Conservation (phyloP, 53 echinoderm and acorn worm genomes). For the Temnopleurus reevesii region DNA sequence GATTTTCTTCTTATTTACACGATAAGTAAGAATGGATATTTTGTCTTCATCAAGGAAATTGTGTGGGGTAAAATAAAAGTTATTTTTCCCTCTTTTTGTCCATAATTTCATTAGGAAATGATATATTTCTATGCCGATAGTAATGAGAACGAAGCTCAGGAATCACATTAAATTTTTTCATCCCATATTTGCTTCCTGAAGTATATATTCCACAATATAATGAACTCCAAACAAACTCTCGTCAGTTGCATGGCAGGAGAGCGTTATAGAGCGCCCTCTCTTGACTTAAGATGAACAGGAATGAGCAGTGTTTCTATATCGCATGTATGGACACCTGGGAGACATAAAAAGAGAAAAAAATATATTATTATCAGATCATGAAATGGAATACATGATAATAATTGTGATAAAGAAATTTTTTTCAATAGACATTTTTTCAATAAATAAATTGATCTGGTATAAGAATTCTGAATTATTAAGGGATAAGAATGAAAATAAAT, state of each 20-base stretch:
- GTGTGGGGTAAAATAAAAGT: too few relatives aligned
- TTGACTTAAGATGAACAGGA: constrained; percentile 28
- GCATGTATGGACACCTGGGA: constrained; percentile 45
- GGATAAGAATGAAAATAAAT: too few relatives aligned
- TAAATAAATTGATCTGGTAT: too few relatives aligned
- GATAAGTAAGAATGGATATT: too few relatives aligned
- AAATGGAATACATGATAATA: too few relatives aligned
- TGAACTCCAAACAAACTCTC: neutral
- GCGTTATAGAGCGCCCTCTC: constrained; percentile 30
- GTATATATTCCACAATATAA: neutral
- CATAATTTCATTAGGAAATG: too few relatives aligned
- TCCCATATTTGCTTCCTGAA: neutral
- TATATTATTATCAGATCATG: neutral
- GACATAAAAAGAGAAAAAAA: constrained; percentile 1
- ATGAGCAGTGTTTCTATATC: constrained; percentile 52
- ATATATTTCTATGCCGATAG: neutral
- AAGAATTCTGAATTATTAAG: too few relatives aligned
- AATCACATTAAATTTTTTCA: neutral
- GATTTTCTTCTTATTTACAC: too few relatives aligned
- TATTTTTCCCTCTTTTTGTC: too few relatives aligned
- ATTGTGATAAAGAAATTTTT: too few relatives aligned
- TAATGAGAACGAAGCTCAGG: neutral
- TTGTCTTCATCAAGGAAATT: too few relatives aligned
- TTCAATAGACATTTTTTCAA: too few relatives aligned
- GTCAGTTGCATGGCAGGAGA: neutral